A percentile compares a stretch with the other conserved stretches of the same genome.
Evolutionary conservation across 2,797 vertebrate species (phyloP).

Genomic region (Varecia variegata): DNA sequence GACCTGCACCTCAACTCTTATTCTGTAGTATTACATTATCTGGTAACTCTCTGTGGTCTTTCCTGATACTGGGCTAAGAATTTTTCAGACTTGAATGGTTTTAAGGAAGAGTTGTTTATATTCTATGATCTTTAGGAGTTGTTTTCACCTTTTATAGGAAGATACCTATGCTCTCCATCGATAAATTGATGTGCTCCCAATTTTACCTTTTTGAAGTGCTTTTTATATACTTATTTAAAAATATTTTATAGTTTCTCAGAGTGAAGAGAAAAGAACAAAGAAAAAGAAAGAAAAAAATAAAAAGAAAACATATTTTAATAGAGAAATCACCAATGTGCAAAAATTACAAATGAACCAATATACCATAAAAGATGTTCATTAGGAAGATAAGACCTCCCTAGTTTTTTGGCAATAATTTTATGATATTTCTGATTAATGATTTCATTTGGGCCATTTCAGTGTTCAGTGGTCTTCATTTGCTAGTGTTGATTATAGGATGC

Average conservation of each 20-base stretch:
- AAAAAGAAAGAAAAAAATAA: no score
- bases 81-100: background rate
- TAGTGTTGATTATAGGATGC: constrained; percentile 81
- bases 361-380: constrained; percentile 77
- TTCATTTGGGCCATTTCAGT: constrained; percentile 81
- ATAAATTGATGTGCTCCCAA: background rate
- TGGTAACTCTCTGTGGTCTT: background rate
- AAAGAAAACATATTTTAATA: constrained; percentile 56
- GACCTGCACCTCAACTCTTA: background rate
- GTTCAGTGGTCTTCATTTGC: constrained; percentile 82
- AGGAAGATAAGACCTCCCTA: constrained; percentile 75
- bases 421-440: constrained; percentile 83
- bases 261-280: no score
- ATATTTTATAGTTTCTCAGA: constrained; percentile 39
- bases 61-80: background rate
- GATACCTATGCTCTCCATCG: background rate
- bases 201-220: background rate
- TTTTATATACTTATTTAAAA: constrained; percentile 62
- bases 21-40: background rate
- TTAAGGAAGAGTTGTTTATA: background rate
- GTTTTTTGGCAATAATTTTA: constrained; percentile 81
- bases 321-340: constrained; percentile 64
- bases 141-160: background rate
- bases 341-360: constrained; percentile 76
- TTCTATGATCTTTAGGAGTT: background rate